Percentiles rank a stretch among this genome's conserved stretches.
These are phyloP conservation scores for Atrina japonica DNA, from an alignment of 2,888 invertebrate species.

Conservation along the genomic window DNA sequence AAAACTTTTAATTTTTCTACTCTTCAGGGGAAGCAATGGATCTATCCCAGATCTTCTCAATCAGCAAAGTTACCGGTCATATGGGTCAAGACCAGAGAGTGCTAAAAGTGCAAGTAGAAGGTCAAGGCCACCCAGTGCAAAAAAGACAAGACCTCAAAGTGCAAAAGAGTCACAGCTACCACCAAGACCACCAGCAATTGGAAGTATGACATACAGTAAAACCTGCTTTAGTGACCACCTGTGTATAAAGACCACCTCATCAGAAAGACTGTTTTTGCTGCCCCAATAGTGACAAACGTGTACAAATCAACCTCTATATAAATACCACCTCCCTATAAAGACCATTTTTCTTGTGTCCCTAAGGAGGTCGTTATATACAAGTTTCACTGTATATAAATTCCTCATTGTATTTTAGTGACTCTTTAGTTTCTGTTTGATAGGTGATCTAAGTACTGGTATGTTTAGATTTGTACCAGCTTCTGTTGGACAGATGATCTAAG, in stretches of 20 bases:
- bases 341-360: too few species aligned
- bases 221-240: too few species aligned
- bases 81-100: slow-evolving; percentile 51
- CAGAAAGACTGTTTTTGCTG: too few species aligned
- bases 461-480: neutral
- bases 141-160: slow-evolving; percentile 67
- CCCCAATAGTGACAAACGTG: too few species aligned
- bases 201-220: too few species aligned
- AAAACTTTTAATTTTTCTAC: neutral
- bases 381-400: too few species aligned
- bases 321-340: too few species aligned
- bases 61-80: slow-evolving; percentile 49
- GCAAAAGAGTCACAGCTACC: slow-evolving; percentile 62
- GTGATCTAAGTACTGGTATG: neutral
- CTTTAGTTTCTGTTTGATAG: neutral
- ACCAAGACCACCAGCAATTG: slow-evolving; percentile 37
- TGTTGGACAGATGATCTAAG: too few species aligned
- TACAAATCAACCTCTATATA: too few species aligned
- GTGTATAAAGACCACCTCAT: too few species aligned
- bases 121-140: slow-evolving; percentile 59
- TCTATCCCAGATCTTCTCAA: slow-evolving; percentile 69
- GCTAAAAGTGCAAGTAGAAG: slow-evolving; percentile 51
- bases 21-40: slow-evolving; percentile 69
- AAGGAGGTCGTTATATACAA: too few species aligned
- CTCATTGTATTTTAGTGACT: neutral